phyloP scores from a whole-genome alignment of 2,113 vertebrate genomes.

The Ceuthmochares aereus region DNA sequence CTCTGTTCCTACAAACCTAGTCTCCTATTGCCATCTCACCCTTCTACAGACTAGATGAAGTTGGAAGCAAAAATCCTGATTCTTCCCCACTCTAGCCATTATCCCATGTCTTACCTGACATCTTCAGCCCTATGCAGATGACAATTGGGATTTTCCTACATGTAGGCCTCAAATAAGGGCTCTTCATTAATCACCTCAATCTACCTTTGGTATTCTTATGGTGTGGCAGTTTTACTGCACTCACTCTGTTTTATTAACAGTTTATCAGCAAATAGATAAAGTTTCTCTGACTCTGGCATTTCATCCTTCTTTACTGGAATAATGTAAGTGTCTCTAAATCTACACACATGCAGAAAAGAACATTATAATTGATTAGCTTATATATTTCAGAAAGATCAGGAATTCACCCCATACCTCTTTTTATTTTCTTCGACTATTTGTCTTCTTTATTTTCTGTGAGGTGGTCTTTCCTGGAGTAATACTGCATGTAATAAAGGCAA shows the following conservation, averaged over 20 bases:
- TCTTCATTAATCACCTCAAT: neutral
- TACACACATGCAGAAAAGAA: rapidly evolving
- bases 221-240: neutral
- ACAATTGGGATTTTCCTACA: neutral
- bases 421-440: neutral
- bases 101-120: neutral
- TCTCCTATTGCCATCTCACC: neutral
- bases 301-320: neutral
- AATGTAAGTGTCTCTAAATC: neutral
- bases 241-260: neutral
- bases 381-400: neutral
- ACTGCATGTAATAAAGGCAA: neutral
- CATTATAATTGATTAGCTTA: neutral
- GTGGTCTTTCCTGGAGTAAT: neutral
- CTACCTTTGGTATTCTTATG: neutral
- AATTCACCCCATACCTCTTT: neutral
- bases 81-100: neutral
- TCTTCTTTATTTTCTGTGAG: neutral
- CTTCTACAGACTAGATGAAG: neutral
- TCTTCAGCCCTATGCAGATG: neutral
- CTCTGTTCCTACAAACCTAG: neutral
- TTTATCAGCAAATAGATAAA: neutral
- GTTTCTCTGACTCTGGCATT: neutral
- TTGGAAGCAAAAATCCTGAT: neutral
- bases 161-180: neutral